Evolutionary conservation across 2,888 invertebrate species (phyloP).

Genomic region (Amphipoea oculea): DNA sequence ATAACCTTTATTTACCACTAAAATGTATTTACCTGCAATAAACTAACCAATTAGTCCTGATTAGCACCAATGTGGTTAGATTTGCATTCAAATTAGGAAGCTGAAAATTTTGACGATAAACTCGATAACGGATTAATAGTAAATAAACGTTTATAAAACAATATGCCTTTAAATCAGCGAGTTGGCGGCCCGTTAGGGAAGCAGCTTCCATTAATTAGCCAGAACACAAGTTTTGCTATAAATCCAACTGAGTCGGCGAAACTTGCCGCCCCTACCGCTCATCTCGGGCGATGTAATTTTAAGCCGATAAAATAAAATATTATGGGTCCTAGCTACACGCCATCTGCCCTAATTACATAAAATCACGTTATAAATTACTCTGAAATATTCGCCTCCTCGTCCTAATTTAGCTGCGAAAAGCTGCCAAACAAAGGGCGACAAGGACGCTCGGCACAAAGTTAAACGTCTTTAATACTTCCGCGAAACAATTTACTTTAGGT

Average conservation of each 20-base stretch:
- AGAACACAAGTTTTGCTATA: conserved; percentile 89
- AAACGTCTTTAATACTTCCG: conserved; percentile 82
- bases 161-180: conserved; percentile 83
- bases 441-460: conserved; percentile 79
- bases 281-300: conserved; percentile 84
- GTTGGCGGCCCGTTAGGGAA: conserved; percentile 80
- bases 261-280: conserved; percentile 85
- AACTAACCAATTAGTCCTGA: conserved; percentile 43
- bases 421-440: conserved; percentile 83
- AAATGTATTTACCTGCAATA: conserved; percentile 28
- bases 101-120: conserved; percentile 34
- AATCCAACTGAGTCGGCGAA: conserved; percentile 85
- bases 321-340: conserved; percentile 80
- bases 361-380: conserved; percentile 86
- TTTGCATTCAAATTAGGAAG: conserved; percentile 45
- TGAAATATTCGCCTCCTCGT: conserved; percentile 81
- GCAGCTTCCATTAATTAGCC: conserved; percentile 89
- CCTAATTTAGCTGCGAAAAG: conserved; percentile 81
- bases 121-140: conserved; percentile 59
- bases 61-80: conserved; percentile 43
- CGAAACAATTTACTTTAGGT: conserved; percentile 78
- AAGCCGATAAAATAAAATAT: conserved; percentile 89
- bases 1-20: conserved; percentile 72
- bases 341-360: conserved; percentile 85
- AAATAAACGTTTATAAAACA: conserved; percentile 79